phyloP scores from a whole-genome alignment of 37 sponge, comb jelly and placozoan genomes.

The Cliona cf. orientalis region DNA sequence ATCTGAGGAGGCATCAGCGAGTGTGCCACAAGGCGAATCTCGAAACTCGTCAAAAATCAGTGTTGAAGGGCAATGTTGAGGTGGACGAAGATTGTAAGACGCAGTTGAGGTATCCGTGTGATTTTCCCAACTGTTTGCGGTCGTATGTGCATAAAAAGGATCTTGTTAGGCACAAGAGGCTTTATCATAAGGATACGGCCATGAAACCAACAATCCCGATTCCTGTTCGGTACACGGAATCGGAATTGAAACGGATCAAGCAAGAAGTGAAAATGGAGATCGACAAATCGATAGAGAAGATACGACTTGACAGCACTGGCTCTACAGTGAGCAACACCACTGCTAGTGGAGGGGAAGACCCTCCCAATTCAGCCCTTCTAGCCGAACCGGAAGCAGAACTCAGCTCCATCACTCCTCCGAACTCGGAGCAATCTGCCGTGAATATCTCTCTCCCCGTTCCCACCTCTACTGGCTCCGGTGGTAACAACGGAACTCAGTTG shows the following conservation, averaged over 20 bases:
- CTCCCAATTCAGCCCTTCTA: constrained; percentile 2
- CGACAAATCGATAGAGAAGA: constrained; percentile 23
- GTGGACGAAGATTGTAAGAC: constrained; percentile 4
- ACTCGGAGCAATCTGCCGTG: background rate
- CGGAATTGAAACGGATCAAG: constrained; percentile 45
- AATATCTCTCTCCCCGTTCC: background rate
- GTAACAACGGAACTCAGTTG: background rate
- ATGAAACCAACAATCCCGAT: constrained; percentile 59
- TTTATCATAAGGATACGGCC: constrained; percentile 72
- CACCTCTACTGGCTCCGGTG: background rate
- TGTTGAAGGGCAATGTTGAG: background rate
- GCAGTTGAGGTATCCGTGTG: constrained; percentile 75
- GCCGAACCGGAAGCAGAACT: background rate
- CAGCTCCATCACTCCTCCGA: background rate
- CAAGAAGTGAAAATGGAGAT: constrained; percentile 36
- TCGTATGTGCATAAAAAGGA: constrained; percentile 89
- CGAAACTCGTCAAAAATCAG: background rate
- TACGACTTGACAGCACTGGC: constrained; percentile 52
- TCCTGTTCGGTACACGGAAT: constrained; percentile 40
- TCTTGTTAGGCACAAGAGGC: constrained; percentile 74
- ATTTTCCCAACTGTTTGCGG: constrained; percentile 60
- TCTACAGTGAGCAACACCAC: constrained; percentile 27
- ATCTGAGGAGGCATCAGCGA: constrained; percentile 75
- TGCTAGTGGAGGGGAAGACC: constrained; percentile 32
- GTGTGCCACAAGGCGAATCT: constrained; percentile 54